A percentile compares a stretch with the other conserved stretches of the same genome.
These are phyloP conservation scores for Gallinago stenura DNA, from an alignment of 2,797 vertebrate species.

Conservation along the genomic window DNA sequence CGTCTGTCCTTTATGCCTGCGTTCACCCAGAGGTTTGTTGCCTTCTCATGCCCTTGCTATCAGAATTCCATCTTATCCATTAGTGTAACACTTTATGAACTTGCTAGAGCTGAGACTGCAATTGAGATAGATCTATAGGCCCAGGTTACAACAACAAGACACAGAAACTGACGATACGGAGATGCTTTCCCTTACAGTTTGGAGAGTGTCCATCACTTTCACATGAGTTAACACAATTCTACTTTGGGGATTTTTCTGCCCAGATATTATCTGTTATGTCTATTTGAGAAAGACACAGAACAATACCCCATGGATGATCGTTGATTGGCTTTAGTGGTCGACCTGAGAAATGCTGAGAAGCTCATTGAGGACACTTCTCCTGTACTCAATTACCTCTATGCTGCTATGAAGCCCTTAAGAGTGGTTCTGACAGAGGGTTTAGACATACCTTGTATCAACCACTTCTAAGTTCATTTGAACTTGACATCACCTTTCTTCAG, in stretches of 20 bases:
- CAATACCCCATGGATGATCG: neutral
- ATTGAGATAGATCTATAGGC: neutral
- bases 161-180: neutral
- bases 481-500: neutral
- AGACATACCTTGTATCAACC: neutral
- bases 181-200: neutral
- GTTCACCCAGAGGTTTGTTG: neutral
- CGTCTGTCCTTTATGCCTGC: neutral
- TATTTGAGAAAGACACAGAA: neutral
- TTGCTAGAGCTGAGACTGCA: neutral
- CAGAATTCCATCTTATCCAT: neutral
- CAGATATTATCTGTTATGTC: neutral
- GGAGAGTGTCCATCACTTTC: neutral
- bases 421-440: neutral
- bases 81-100: neutral
- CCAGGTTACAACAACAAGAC: accelerated
- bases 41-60: neutral
- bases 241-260: neutral
- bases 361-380: neutral
- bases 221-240: neutral
- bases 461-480: neutral
- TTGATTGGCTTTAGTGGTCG: neutral
- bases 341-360: neutral
- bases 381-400: neutral
- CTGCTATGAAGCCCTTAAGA: neutral